These are phyloP conservation scores for Temnothorax rugatulus DNA, from an alignment of 2,888 invertebrate genomes.

Conservation along the genomic window DNA sequence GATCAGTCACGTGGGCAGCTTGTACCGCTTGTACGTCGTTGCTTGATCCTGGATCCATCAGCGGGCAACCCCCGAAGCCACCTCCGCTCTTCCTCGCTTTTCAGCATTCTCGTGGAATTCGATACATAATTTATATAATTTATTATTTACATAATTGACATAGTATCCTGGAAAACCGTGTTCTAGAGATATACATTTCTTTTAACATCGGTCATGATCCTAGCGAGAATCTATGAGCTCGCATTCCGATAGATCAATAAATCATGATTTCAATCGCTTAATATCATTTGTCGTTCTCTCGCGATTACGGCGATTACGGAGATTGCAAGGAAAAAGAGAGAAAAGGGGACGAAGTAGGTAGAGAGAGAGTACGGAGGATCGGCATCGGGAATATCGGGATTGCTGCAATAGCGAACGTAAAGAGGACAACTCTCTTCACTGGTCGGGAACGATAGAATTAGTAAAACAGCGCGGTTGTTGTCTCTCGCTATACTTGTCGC, in stretches of 20 bases:
- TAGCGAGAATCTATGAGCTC: not conserved
- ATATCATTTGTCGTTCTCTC: not conserved
- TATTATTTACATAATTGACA: not conserved
- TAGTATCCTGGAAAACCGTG: not conserved
- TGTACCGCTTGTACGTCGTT: conserved; percentile 75
- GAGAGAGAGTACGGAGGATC: conserved; percentile 87
- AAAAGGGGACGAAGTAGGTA: conserved; percentile 90
- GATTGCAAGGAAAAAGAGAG: conserved; percentile 3
- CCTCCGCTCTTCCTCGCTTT: not conserved
- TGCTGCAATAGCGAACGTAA: conserved; percentile 79
- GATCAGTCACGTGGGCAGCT: conserved; percentile 83
- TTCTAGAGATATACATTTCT: not conserved
- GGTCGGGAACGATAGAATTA: too few species aligned
- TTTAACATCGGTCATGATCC: not conserved
- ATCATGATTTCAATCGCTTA: not conserved
- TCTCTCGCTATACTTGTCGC: too few species aligned
- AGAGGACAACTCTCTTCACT: conserved; percentile 61
- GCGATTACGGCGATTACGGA: not conserved
- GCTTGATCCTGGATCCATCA: conserved; percentile 62
- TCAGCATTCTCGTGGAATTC: not conserved
- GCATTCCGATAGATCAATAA: not conserved
- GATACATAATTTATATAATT: not conserved
- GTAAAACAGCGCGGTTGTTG: too few species aligned
- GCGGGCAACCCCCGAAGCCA: not conserved
- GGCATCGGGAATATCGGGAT: conserved; percentile 80